phyloP scores from a whole-genome alignment of 2,888 invertebrate species.

The Clunio marinus region DNA sequence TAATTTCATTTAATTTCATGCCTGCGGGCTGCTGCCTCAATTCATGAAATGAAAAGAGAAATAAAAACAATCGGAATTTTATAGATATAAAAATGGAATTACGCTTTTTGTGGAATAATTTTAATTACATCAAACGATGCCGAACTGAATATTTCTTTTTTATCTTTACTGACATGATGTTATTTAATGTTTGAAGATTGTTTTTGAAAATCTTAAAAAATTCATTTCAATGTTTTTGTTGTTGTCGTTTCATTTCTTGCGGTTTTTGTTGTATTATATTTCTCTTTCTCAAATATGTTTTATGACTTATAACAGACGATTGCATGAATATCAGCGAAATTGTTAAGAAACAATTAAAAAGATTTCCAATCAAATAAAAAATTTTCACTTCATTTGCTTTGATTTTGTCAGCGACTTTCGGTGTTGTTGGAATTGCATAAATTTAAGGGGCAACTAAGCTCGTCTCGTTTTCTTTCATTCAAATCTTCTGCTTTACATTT shows the following conservation, averaged over 20 bases:
- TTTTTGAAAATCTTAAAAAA: too few relatives aligned
- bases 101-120: conserved; percentile 37
- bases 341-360: background rate
- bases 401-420: background rate
- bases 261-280: too few relatives aligned
- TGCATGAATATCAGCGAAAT: background rate
- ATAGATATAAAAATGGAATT: conserved; percentile 18
- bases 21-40: too few relatives aligned
- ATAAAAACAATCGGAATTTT: conserved; percentile 13
- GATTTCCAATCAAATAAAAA: too few relatives aligned
- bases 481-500: background rate
- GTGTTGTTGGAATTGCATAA: background rate
- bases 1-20: background rate
- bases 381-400: too few relatives aligned
- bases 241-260: too few relatives aligned
- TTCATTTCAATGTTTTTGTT: too few relatives aligned
- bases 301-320: too few relatives aligned
- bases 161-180: background rate
- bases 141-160: background rate
- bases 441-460: background rate
- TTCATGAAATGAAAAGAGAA: conserved; percentile 30
- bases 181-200: conserved; percentile 15
- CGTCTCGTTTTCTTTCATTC: background rate
- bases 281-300: too few relatives aligned
- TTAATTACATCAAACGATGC: conserved; percentile 36